Evolutionary conservation across 2,888 invertebrate species (phyloP), one percentile per base, ranked within the genome.

Genomic region (Erebia palarica): DNA sequence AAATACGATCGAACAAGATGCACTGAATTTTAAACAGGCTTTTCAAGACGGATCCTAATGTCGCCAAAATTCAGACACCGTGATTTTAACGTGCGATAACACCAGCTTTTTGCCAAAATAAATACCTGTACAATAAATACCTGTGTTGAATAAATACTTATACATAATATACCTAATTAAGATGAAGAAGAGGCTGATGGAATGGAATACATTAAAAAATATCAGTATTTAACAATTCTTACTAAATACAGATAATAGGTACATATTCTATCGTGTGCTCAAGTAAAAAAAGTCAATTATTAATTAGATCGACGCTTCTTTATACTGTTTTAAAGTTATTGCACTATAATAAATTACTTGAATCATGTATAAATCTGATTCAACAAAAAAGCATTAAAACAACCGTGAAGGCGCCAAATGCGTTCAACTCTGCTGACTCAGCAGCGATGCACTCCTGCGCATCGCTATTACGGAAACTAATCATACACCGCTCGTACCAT

Each of bases 351-450:
- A 36, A 7, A 36, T 36, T 7, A 36, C 36, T 36, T 36, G 36
- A 36, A 13, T 7, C 4, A 51, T 14, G 16, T 14, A n/a, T n/a
- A 42, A 47, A 61, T 47, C 18, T 5, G 18, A 44, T 47, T 16
- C 4, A 44, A 61, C 44, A 61, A 16, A 27, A 74, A 73, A 70
- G 77, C 55, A 63, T 70, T 60, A 60, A 49, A 65, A 70, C 64
- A 53, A 72, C 63, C 58, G 81, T 83, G 83, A 77, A 84, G 88
- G 89, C 89, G 90, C 88, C 87, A 80, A 79, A 83, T 80, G 77
- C 87, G 84, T 83, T 91, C 89, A 91, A 88, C 78, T 86, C 73
- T 77, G 85, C 91, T 92, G 92, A 92, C 90, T 92, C 92, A 91
- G 91, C 91, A 88, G 75, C 76, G 78, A 78, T 78, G 81, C 87